Evolutionary conservation across 23 tunicate genomes (phyloP).

Genomic region (Halocynthia roretzi): DNA sequence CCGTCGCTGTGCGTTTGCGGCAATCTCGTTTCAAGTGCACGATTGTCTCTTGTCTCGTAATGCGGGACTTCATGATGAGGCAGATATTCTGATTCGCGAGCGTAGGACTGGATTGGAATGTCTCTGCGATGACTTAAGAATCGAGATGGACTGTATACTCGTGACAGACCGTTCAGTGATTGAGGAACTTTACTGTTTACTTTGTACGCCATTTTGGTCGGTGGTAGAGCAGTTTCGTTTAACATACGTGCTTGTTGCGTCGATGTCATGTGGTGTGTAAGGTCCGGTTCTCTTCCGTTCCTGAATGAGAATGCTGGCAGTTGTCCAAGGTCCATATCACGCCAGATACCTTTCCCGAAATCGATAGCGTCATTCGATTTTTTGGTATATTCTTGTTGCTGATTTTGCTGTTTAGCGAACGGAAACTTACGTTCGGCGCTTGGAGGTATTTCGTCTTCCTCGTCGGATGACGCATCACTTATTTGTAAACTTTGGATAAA

Average conservation of each 20-base stretch:
- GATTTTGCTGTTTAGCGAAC: background rate
- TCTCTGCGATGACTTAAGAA: background rate
- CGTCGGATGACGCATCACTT: constrained; percentile 28
- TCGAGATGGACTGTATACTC: background rate
- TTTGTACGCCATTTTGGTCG: constrained; percentile 27
- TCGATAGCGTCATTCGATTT: background rate
- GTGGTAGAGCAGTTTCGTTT: background rate
- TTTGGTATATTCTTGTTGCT: too few relatives aligned
- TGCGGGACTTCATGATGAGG: background rate
- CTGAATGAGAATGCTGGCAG: constrained; percentile 4
- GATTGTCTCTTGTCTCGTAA: too few relatives aligned
- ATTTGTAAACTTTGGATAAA: constrained; percentile 22
- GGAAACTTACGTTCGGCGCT: background rate
- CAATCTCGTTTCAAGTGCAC: too few relatives aligned
- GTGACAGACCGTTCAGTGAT: constrained; percentile 13
- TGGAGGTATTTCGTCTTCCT: constrained; percentile 2
- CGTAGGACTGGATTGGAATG: too few relatives aligned
- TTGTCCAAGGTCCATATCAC: constrained; percentile 11
- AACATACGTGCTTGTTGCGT: too few relatives aligned
- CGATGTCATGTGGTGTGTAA: background rate
- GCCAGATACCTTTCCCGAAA: constrained; percentile 18
- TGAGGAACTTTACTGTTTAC: constrained; percentile 6
- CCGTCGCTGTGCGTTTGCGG: too few relatives aligned
- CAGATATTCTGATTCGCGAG: background rate
- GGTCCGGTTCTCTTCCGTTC: background rate